Evolutionary conservation across 2,113 vertebrate species (phyloP).

Genomic region (Myiagra hebetior): DNA sequence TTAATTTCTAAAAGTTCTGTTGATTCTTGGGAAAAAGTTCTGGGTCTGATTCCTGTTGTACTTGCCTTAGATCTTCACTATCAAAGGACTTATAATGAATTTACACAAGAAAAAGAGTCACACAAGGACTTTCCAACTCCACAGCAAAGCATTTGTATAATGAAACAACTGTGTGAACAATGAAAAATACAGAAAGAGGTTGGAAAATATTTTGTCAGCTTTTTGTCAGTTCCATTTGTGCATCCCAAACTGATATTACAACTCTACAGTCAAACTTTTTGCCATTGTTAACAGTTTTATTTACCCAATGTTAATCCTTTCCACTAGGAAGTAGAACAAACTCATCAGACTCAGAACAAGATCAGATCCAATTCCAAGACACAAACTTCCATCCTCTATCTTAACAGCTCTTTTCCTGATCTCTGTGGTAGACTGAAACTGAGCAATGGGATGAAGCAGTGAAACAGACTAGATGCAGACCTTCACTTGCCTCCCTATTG

Average conservation of each 20-base stretch:
- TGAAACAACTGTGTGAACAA: neutral
- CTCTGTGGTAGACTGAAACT: neutral
- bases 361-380: neutral
- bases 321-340: neutral
- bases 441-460: neutral
- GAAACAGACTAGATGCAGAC: neutral
- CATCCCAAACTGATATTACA: neutral
- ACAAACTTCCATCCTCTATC: neutral
- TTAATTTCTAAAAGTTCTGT: neutral
- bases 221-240: neutral
- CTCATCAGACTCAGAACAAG: neutral
- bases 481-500: neutral
- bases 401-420: neutral
- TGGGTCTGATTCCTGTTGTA: neutral
- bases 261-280: neutral
- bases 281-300: neutral
- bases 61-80: neutral
- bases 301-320: neutral
- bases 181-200: neutral
- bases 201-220: neutral
- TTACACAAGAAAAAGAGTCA: neutral
- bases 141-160: neutral
- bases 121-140: neutral
- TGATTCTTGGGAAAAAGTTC: neutral
- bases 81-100: neutral